phyloP scores from a whole-genome alignment of 2,113 vertebrate genomes.

The Phaetusa simplex region DNA sequence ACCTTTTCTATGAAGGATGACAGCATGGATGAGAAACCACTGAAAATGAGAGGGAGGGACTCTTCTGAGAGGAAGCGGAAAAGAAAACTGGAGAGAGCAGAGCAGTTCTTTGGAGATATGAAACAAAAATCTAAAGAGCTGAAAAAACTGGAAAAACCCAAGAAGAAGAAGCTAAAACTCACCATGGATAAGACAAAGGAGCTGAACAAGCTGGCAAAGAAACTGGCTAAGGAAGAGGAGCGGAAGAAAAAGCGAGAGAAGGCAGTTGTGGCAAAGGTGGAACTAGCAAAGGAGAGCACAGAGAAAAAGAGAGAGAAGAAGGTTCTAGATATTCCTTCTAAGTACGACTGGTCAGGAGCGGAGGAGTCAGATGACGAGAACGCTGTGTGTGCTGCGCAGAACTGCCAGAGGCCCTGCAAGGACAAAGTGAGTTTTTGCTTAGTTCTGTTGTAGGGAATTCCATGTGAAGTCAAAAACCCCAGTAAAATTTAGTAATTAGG shows the following conservation, averaged over 20 bases:
- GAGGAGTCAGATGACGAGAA: constrained; percentile 98
- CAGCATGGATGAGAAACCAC: constrained; percentile 86
- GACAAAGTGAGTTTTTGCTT: constrained; percentile 86
- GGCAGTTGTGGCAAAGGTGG: constrained; percentile 84
- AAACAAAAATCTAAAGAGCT: constrained; percentile 89
- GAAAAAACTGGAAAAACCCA: constrained; percentile 90
- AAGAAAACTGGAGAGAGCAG: constrained; percentile 89
- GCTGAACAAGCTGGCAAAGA: constrained; percentile 93
- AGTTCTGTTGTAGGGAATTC: neutral
- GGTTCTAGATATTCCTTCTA: constrained; percentile 95
- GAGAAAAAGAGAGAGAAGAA: constrained; percentile 96
- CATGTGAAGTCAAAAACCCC: neutral
- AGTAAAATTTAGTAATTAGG: neutral
- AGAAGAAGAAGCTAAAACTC: constrained; percentile 97
- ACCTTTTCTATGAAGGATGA: constrained; percentile 80
- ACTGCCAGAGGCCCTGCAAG: constrained; percentile 96
- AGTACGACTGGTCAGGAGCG: constrained; percentile 97
- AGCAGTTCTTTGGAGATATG: constrained; percentile 83
- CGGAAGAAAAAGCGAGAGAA: constrained; percentile 94
- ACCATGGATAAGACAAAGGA: constrained; percentile 91
- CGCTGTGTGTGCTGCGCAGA: constrained; percentile 93
- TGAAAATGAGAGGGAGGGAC: constrained; percentile 92
- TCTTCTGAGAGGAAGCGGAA: constrained; percentile 91
- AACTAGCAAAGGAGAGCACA: constrained; percentile 84
- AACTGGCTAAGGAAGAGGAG: constrained; percentile 94